phyloP scores from a whole-genome alignment of 2,113 vertebrate genomes.

The Catagonus wagneri region DNA sequence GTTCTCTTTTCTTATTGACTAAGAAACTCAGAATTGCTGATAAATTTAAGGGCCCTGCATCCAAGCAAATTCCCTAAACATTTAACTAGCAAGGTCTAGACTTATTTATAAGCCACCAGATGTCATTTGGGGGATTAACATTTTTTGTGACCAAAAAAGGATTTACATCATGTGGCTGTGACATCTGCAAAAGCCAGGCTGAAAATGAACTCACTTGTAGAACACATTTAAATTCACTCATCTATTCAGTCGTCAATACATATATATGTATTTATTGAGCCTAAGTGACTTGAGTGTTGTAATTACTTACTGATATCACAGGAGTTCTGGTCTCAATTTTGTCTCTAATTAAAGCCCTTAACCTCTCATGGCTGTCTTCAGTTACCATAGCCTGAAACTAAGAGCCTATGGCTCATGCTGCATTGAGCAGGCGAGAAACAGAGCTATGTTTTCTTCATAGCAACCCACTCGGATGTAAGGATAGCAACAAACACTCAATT shows the following conservation, averaged over 20 bases:
- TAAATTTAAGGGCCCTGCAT: background rate
- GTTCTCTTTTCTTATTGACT: background rate
- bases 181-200: background rate
- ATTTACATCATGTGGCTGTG: background rate
- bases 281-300: background rate
- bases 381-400: background rate
- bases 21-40: background rate
- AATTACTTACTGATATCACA: constrained; percentile 7
- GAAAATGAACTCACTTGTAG: background rate
- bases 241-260: background rate
- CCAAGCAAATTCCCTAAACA: background rate
- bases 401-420: background rate
- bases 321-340: background rate
- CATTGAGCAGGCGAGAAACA: background rate
- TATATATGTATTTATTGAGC: background rate
- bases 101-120: constrained; percentile 8
- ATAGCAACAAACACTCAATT: background rate
- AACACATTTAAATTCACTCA: background rate
- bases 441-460: background rate
- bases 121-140: background rate
- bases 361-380: background rate
- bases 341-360: background rate
- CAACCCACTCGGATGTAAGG: background rate
- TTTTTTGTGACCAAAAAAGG: background rate
- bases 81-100: background rate